Base-by-base conservation (phyloP, 2,113 vertebrate species). In the Cheilinus undulatus region DNA sequence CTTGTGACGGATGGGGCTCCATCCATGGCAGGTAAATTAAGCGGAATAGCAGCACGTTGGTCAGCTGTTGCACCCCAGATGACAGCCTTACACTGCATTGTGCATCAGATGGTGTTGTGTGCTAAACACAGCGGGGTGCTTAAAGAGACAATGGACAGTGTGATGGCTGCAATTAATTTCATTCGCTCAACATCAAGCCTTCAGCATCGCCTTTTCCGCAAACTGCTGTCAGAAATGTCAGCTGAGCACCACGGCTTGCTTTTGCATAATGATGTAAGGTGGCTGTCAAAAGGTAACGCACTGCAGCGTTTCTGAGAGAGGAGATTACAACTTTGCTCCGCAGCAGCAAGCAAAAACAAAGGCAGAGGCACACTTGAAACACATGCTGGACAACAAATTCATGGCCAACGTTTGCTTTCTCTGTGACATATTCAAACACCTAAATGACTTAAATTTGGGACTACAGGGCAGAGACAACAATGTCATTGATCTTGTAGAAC, bases 241-340 rank as follows among this genome's bases (percentile, higher is more conserved):
- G 45, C 69, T 57, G 65, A 73, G 45, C 57, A 80, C 32, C 17
- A 34, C 12, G 12, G 61, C 69, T 45, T 76, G 8, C 72, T 80
- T 61, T 45, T 76, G 34, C 62, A 72, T 26, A 72, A 54, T 54
- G 72, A 73, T 15, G 51, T 80, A 4, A 57, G 67, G 10, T 76
- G 57, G 30, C 51, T 80, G 14, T 60, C 45, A 23, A 69, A 84
- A 72, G 76, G 59, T 20, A 80, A 76, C 20, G 67, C 72, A 22
- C 49, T 76, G 57, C 26, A 73, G 40, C 15, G 13, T 64, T 69
- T 78, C 61, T 84, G 38, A 24, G 5, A 27, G 59, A 56, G 65
- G 26, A 45, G 51, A 56, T 68, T 3, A 13, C 27, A 28, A 24
- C 19, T 48, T 62, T 62, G 7, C 42, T 46, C 10, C 7, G 7